phyloP scores from a whole-genome alignment of 2,113 vertebrate genomes.

The Tyrannus savana region DNA sequence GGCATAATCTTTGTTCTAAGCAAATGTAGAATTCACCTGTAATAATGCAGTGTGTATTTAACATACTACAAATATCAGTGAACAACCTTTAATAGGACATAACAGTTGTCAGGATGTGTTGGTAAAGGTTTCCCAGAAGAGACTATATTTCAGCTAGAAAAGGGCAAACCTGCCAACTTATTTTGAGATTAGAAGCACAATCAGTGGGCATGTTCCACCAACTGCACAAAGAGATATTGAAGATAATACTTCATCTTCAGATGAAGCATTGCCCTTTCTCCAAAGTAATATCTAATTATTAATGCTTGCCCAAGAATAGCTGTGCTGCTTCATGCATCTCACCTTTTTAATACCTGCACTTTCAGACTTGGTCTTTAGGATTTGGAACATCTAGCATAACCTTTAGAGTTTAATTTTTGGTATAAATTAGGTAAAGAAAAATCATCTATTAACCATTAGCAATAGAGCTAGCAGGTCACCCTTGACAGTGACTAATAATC shows the following conservation, averaged over 20 bases:
- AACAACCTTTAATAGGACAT: slow-evolving; percentile 72
- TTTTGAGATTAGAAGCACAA: slow-evolving; percentile 69
- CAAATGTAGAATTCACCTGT: slow-evolving; percentile 59
- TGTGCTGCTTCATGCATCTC: slow-evolving; percentile 7
- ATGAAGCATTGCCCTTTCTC: slow-evolving; percentile 74
- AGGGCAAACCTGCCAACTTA: slow-evolving; percentile 72
- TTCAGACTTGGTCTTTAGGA: slow-evolving; percentile 22
- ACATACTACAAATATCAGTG: slow-evolving; percentile 67
- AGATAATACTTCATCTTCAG: slow-evolving; percentile 69
- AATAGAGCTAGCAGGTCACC: neutral
- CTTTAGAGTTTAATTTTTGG: slow-evolving; percentile 48
- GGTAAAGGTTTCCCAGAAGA: slow-evolving; percentile 64
- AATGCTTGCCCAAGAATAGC: slow-evolving; percentile 58
- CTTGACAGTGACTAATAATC: slow-evolving; percentile 16
- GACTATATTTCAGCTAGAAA: slow-evolving; percentile 71
- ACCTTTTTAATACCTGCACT: slow-evolving; percentile 33
- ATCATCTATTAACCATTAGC: neutral
- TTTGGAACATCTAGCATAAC: slow-evolving; percentile 7
- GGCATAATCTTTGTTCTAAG: slow-evolving; percentile 41
- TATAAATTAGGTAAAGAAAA: slow-evolving; percentile 43
- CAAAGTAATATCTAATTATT: slow-evolving; percentile 73
- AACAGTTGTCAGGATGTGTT: slow-evolving; percentile 62
- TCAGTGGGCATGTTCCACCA: slow-evolving; percentile 49
- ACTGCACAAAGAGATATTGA: slow-evolving; percentile 62
- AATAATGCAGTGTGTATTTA: slow-evolving; percentile 54